Percentiles rank a stretch among this genome's conserved stretches.
Conservation (phyloP, 2,888 invertebrate genomes). For the Eucera pruinosa region DNA sequence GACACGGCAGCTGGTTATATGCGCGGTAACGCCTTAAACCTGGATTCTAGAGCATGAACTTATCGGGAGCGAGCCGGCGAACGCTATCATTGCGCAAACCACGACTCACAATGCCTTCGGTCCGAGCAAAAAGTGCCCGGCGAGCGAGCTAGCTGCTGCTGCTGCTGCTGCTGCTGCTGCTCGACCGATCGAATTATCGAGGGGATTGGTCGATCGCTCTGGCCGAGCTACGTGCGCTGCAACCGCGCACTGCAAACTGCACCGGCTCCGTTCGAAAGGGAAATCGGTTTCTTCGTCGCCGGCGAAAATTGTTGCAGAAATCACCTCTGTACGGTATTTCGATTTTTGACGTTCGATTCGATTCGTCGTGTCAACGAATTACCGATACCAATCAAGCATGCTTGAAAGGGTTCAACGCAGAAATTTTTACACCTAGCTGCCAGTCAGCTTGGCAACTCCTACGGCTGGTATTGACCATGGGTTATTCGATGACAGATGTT, state of each 20-base stretch:
- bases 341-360: background rate
- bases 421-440: too few species aligned
- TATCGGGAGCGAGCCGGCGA: slow-evolving; percentile 77
- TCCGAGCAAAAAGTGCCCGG: slow-evolving; percentile 68
- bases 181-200: slow-evolving; percentile 69
- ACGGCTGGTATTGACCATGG: too few species aligned
- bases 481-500: too few species aligned
- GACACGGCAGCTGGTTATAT: slow-evolving; percentile 60
- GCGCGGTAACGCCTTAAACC: slow-evolving; percentile 78
- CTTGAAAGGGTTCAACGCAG: too few species aligned
- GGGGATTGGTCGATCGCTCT: slow-evolving; percentile 65
- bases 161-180: too few species aligned
- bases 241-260: slow-evolving; percentile 34
- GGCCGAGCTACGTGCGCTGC: slow-evolving; percentile 40
- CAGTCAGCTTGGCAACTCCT: too few species aligned
- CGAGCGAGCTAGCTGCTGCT: slow-evolving; percentile 55
- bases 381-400: too few species aligned
- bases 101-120: slow-evolving; percentile 76
- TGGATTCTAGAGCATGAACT: slow-evolving; percentile 82
- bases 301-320: slow-evolving; percentile 40
- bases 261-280: slow-evolving; percentile 57
- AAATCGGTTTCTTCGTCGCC: slow-evolving; percentile 55
- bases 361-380: too few species aligned
- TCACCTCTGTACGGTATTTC: background rate
- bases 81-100: slow-evolving; percentile 79